Base-by-base conservation (phyloP, 2,113 vertebrate species). In the Silurus meridionalis region DNA sequence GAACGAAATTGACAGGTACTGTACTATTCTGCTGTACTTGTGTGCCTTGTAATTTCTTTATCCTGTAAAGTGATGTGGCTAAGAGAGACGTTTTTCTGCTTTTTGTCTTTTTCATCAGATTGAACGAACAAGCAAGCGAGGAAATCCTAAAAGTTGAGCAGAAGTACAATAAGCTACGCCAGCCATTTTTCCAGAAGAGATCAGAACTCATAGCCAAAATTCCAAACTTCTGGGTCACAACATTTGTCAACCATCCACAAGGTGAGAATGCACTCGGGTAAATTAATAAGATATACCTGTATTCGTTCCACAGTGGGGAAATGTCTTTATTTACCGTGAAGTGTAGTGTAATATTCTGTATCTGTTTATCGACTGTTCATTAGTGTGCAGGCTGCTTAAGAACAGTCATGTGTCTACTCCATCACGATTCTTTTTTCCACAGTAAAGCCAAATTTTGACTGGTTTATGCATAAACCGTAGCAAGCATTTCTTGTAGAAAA, bases 101-200 rank as follows among this genome's bases (percentile, higher is more conserved):
- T 83, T 37, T 83, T 74, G 19, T 53, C 4, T 53, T 82, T 37
- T 53, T 82, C 21, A 3, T 0, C 89, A 97, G 97, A 96, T 95
- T 97, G 96, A 97, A 97, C 90, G 97, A 97, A 94, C 96, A 97
- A 94, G 97, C 97, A 91, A 97, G 97, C 86, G 97, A 97, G 95
- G 97, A 97, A 94, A 97, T 97, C 91, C 96, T 97, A 95, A 97
- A 97, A 96, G 97, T 97, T 96, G 97, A 97, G 96, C 97, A 97
- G 95, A 97, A 97, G 94, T 97, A 97, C 93, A 97, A 97, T 93
- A 97, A 97, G 96, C 96, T 97, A 92, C 96, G 96, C 94, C 96
- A 97, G 90, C 97, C 97, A 80, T 97, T 97, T 94, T 97, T 97
- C 95, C 97, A 97, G 95, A 97, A 97, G 95, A 96, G 97, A 92